phyloP scores from a whole-genome alignment of 1,140 invertebrate genomes.

The Rhopalosiphum padi region DNA sequence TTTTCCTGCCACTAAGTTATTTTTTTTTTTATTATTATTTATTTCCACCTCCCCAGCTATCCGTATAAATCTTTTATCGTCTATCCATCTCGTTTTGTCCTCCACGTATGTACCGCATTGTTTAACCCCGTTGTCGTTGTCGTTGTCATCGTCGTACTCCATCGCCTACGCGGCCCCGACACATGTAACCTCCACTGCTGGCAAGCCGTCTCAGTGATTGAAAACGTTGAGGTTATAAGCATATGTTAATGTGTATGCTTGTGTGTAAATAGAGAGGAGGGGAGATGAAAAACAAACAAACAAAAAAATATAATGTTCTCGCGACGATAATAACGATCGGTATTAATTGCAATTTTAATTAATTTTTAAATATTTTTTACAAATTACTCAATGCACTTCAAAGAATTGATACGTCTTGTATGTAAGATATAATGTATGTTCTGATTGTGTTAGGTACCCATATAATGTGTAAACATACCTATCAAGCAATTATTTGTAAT shows the following conservation, averaged over 20 bases:
- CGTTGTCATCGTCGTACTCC: conserved; percentile 40
- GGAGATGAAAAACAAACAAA: background rate
- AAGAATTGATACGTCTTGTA: too few relatives aligned
- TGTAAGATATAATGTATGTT: too few relatives aligned
- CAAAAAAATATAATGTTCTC: background rate
- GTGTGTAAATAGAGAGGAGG: background rate
- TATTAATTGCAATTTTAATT: background rate
- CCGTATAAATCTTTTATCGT: conserved; percentile 3
- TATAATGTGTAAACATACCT: background rate
- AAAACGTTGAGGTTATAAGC: background rate
- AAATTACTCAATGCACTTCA: background rate
- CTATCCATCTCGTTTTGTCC: background rate
- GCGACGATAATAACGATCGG: background rate
- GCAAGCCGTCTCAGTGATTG: background rate
- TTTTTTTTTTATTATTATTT: conserved; percentile 1
- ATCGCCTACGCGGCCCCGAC: conserved; percentile 41
- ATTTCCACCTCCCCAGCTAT: conserved; percentile 9
- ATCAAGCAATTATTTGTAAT: background rate
- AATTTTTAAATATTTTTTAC: background rate
- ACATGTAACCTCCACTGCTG: conserved; percentile 22
- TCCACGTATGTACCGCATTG: conserved; percentile 27
- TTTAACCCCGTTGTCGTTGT: conserved; percentile 50
- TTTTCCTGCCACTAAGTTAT: conserved; percentile 46
- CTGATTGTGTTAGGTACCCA: too few relatives aligned
- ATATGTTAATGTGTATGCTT: background rate